phyloP scores from a whole-genome alignment of 2,113 vertebrate genomes.

The Ammodramus savannarum region DNA sequence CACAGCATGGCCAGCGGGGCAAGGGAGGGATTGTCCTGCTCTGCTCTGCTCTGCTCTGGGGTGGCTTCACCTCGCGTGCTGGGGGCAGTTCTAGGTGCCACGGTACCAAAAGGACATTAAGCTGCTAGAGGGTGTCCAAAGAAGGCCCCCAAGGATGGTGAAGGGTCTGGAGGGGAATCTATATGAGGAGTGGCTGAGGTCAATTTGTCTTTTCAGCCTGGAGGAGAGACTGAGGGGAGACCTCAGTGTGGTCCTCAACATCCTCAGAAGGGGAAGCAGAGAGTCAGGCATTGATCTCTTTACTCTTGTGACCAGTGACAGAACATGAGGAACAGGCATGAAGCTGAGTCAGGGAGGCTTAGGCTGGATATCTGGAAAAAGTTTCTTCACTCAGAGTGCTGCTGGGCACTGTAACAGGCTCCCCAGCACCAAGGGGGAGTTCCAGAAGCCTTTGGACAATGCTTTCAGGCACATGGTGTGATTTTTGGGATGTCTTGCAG shows the following conservation, averaged over 20 bases:
- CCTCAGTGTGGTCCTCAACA: background rate
- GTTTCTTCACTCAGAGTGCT: background rate
- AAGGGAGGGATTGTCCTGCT: background rate
- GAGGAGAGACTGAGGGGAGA: background rate
- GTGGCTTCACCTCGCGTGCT: rapidly evolving
- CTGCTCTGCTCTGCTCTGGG: background rate
- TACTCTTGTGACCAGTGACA: rapidly evolving
- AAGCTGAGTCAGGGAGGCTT: background rate
- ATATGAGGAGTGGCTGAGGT: background rate
- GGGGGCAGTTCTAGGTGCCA: background rate
- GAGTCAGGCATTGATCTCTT: background rate
- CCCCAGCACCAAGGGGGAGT: background rate
- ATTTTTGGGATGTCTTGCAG: background rate
- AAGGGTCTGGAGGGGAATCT: background rate
- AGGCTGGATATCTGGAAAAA: background rate
- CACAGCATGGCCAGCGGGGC: rapidly evolving
- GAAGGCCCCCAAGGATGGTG: rapidly evolving
- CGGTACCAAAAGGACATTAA: background rate
- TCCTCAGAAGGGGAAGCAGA: background rate
- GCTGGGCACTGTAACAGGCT: background rate
- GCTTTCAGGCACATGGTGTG: background rate
- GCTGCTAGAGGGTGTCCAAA: background rate
- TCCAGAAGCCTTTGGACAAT: background rate
- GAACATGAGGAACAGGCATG: rapidly evolving
- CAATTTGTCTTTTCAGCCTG: background rate